Base-by-base conservation (phyloP, 2,113 vertebrate species). In the Seriola rivoliana region DNA sequence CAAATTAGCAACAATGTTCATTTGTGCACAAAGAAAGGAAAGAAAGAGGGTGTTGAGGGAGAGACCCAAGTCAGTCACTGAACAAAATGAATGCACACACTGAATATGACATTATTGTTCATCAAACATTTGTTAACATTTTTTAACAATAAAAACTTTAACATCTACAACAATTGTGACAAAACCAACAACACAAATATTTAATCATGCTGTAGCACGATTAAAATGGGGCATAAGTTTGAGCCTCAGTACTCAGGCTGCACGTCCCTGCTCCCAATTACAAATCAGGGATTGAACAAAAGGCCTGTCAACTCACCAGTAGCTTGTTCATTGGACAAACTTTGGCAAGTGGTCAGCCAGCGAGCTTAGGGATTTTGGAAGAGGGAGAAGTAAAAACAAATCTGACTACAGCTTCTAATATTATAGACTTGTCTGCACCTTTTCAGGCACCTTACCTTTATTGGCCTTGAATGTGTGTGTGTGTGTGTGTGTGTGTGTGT, bases 311-410 rank as follows among this genome's bases (percentile, higher is more conserved):
- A 11, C 58, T 63, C 57, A n/a, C 17, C 17, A 75, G 34, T 6
- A 7, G 36, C 57, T 55, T 55, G 68, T 23, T 74, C 59, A 65
- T 48, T 62, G 9, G 55, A 75, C 23, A 54, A 16, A 54, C 13
- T 66, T 48, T 72, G 78, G 40, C 50, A 72, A 77, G 40, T 17
- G 25, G 23, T 65, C 52, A 21, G 19, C 48, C 14, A 34, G 36
- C 4, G 1, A 19, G 19, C 55, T 54, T 29, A 29, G 29, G 29
- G 29, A 29, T 29, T 29, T 29, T 29, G 29, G 29, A 2, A 29
- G 29, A 29, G 29, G 29, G 29, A 29, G 29, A 29, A 29, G 29
- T 29, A 29, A 29, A 36, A 75, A 42, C 50, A 75, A 75, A 52
- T 69, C 40, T 32, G n/a, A 65, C 16, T 64, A 25, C 42, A 71